phyloP scores from a whole-genome alignment of 2,797 vertebrate genomes.

The Molossus molossus region DNA sequence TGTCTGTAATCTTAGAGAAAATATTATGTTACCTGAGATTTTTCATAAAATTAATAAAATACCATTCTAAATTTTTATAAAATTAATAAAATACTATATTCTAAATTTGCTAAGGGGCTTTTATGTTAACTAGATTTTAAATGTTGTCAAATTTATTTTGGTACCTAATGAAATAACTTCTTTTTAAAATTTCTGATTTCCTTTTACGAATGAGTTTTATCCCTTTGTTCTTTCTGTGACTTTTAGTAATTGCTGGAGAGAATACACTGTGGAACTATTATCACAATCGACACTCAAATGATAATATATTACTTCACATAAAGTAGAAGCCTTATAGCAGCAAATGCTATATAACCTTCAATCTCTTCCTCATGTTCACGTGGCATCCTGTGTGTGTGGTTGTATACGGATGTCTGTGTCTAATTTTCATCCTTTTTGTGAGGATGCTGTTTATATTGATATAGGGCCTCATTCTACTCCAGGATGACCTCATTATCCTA shows the following conservation, averaged over 20 bases:
- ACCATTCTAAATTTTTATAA: not conserved
- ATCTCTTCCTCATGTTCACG: not conserved
- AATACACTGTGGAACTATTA: not conserved
- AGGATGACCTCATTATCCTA: not conserved
- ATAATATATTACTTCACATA: not conserved
- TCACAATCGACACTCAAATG: not conserved
- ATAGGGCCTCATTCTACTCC: not conserved
- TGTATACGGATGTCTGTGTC: not conserved
- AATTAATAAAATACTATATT: not conserved
- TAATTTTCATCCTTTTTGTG: not conserved
- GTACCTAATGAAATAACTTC: not conserved
- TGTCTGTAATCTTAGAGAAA: not conserved
- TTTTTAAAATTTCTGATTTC: not conserved
- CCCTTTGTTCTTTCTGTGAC: not conserved
- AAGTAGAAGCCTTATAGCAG: not conserved
- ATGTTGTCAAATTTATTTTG: not conserved
- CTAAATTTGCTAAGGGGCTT: not conserved
- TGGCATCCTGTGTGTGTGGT: not conserved
- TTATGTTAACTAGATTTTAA: not conserved
- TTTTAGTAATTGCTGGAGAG: not conserved
- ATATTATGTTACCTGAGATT: not conserved
- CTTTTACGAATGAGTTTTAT: not conserved
- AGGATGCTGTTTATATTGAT: not conserved
- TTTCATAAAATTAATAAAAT: not conserved
- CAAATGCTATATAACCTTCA: not conserved